Conservation (phyloP, 2,888 invertebrate species). For the Drosophila histrio region DNA sequence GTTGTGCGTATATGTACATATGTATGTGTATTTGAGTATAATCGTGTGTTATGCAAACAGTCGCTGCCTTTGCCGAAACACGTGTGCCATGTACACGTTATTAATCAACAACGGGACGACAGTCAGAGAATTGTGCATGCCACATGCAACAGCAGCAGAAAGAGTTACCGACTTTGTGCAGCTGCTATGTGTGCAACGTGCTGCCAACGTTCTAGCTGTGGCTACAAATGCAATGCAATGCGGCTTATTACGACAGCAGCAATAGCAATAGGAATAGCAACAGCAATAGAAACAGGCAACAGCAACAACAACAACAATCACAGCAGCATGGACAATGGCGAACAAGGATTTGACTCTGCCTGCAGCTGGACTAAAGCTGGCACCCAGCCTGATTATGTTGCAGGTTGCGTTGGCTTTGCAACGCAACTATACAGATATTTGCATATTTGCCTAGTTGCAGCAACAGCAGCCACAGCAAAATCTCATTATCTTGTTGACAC, state of each 20-base stretch:
- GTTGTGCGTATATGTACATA: constrained; percentile 2
- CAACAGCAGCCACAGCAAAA: constrained; percentile 28
- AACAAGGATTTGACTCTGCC: background rate
- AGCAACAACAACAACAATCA: constrained; percentile 25
- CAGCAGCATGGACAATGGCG: constrained; percentile 15
- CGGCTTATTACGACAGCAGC: constrained; percentile 62
- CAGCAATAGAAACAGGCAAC: constrained; percentile 20
- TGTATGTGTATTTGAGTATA: constrained; percentile 33
- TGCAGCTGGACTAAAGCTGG: constrained; percentile 9
- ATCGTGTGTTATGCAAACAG: constrained; percentile 61
- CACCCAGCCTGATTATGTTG: constrained; percentile 34
- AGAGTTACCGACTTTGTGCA: constrained; percentile 14
- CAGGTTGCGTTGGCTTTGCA: constrained; percentile 46
- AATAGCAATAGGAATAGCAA: constrained; percentile 10
- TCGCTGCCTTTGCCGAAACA: constrained; percentile 53
- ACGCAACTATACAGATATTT: constrained; percentile 41
- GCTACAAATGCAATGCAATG: constrained; percentile 54
- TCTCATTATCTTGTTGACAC: constrained; percentile 74
- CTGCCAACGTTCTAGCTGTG: constrained; percentile 32
- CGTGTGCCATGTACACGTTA: constrained; percentile 73
- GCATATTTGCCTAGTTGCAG: constrained; percentile 49
- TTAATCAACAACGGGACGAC: constrained; percentile 66
- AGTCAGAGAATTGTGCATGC: constrained; percentile 26
- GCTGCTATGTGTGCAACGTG: constrained; percentile 32
- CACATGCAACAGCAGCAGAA: constrained; percentile 23